Evolutionary conservation across 2,113 vertebrate genomes (phyloP).

Genomic region (Vidua chalybeata): DNA sequence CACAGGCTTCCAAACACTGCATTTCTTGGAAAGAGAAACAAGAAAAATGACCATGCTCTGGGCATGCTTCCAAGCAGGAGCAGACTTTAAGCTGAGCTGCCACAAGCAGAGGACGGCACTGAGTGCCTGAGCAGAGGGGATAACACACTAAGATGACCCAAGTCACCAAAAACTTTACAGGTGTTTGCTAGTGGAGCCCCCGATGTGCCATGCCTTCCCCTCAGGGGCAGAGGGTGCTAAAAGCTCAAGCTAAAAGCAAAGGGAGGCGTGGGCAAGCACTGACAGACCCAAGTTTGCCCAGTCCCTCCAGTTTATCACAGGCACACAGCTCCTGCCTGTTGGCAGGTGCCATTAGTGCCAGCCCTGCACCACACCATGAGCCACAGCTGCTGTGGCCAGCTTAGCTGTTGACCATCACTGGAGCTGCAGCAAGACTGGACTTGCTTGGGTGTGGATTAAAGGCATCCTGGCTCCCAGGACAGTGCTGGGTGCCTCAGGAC

Average conservation of each 20-base stretch:
- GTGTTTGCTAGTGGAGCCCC: not conserved
- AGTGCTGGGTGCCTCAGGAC: not conserved
- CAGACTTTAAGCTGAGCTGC: not conserved
- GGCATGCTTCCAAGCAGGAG: not conserved
- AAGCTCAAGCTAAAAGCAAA: not conserved
- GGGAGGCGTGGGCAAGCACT: not conserved
- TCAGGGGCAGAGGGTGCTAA: not conserved
- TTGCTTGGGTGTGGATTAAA: not conserved
- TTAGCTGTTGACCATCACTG: not conserved
- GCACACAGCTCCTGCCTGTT: not conserved
- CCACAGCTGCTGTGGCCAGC: not conserved
- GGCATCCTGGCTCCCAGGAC: fast-evolving
- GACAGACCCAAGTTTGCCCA: not conserved
- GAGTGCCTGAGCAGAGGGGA: not conserved
- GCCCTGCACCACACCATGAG: not conserved
- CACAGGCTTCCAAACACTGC: not conserved
- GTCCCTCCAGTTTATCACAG: not conserved
- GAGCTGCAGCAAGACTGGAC: not conserved
- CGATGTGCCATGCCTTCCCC: not conserved
- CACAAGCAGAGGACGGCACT: not conserved
- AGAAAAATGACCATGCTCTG: not conserved
- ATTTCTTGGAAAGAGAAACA: not conserved
- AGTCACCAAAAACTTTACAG: not conserved
- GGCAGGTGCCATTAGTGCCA: not conserved
- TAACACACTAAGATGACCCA: not conserved